These are phyloP conservation scores for Albula glossodonta DNA, from an alignment of 2,113 vertebrate species.

Conservation along the genomic window DNA sequence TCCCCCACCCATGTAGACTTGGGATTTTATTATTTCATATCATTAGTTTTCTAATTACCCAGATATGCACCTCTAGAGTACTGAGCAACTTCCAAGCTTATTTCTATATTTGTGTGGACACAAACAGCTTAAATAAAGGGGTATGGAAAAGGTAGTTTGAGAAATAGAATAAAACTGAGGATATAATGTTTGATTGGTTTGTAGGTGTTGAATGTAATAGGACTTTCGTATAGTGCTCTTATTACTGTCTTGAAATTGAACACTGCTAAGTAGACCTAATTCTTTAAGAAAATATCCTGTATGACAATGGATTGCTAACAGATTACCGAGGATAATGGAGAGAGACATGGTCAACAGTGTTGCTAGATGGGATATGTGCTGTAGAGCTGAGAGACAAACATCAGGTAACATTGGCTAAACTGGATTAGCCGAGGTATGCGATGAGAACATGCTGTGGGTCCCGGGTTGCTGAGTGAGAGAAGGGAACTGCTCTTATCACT, in stretches of 20 bases:
- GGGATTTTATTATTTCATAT: not conserved
- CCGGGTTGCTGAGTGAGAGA: not conserved
- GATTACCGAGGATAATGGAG: not conserved
- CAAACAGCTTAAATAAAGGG: not conserved
- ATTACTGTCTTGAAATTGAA: not conserved
- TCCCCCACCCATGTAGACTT: conserved; percentile 1
- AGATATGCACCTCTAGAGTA: not conserved
- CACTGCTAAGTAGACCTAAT: not conserved
- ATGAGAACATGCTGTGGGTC: not conserved
- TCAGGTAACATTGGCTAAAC: not conserved
- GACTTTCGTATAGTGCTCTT: not conserved
- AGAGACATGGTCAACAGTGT: conserved; percentile 4
- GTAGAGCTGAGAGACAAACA: not conserved
- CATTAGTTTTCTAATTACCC: not conserved
- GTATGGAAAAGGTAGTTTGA: not conserved
- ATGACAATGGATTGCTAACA: not conserved
- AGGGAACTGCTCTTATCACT: not conserved
- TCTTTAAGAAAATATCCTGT: not conserved
- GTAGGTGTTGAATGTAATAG: not conserved
- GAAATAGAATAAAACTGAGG: not conserved
- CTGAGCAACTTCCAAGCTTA: not conserved
- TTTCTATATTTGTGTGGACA: not conserved
- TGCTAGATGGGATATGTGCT: not conserved
- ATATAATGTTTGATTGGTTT: not conserved
- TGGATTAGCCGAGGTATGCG: not conserved